Percentiles rank a stretch among this genome's conserved stretches.
These are phyloP conservation scores for Gymnoscopelus microlampas DNA, from an alignment of 2,797 vertebrate genomes.

Conservation along the genomic window DNA sequence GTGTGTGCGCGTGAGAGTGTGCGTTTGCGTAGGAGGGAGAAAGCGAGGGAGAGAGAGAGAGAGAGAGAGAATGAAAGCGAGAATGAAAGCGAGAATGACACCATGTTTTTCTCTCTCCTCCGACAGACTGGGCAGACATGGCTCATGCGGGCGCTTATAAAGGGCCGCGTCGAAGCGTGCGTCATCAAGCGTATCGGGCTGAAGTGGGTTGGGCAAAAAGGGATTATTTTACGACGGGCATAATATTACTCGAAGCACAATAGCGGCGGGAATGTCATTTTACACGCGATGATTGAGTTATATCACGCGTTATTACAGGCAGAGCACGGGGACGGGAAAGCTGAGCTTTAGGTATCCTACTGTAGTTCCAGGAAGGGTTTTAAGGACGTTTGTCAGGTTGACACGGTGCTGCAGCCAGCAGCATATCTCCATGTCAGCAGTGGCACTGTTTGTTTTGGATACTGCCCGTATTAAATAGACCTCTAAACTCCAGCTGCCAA, in stretches of 20 bases:
- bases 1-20: too few relatives aligned
- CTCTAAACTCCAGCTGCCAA: constrained; percentile 65
- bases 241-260: not conserved
- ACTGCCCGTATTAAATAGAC: constrained; percentile 73
- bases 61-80: too few relatives aligned
- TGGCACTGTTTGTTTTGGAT: constrained; percentile 82
- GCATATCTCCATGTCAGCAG: constrained; percentile 74
- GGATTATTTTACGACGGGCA: not conserved
- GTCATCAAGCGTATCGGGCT: too few relatives aligned
- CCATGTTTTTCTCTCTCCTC: too few relatives aligned
- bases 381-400: constrained; percentile 54
- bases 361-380: constrained; percentile 16
- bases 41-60: too few relatives aligned
- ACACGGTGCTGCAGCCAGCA: constrained; percentile 59
- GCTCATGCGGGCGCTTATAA: too few relatives aligned
- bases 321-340: not conserved
- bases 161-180: too few relatives aligned
- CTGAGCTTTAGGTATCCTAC: not conserved
- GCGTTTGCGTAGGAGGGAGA: too few relatives aligned
- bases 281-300: not conserved
- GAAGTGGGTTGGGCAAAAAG: not conserved
- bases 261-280: not conserved
- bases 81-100: too few relatives aligned
- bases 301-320: not conserved
- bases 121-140: too few relatives aligned